Percentiles rank a stretch among this genome's conserved stretches.
Conservation (phyloP, 2,113 vertebrate genomes). For the Sciurus niger region DNA sequence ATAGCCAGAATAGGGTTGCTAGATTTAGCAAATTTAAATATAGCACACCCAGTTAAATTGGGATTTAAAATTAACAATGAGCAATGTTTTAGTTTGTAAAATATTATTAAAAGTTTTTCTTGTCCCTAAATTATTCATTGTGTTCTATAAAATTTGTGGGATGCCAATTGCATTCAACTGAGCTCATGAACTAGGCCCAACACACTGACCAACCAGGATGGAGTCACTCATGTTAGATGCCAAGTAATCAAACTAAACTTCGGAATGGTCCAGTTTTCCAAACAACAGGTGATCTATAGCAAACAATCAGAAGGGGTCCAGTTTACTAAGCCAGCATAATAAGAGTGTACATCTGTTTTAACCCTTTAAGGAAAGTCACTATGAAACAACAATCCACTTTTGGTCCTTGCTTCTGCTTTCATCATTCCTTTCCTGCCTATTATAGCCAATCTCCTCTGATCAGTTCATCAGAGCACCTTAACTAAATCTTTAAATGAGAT, state of each 20-base stretch:
- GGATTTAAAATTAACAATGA: background rate
- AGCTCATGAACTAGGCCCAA: background rate
- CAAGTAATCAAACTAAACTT: background rate
- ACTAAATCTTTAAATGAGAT: background rate
- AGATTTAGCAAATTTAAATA: slow-evolving; percentile 48
- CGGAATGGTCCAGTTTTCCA: background rate
- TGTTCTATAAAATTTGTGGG: background rate
- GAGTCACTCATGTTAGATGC: background rate
- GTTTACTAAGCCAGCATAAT: background rate
- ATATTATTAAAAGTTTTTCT: slow-evolving; percentile 31
- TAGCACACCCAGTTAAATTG: background rate
- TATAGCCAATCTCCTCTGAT: background rate
- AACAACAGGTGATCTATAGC: background rate
- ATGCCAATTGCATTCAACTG: background rate
- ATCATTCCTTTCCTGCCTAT: background rate
- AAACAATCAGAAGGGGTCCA: too few relatives aligned
- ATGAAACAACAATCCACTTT: background rate
- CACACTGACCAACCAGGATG: background rate
- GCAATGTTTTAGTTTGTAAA: background rate
- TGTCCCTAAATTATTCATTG: slow-evolving; percentile 1
- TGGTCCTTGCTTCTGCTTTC: background rate
- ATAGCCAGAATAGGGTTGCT: background rate
- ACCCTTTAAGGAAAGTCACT: background rate
- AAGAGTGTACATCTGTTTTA: background rate
- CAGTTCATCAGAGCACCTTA: background rate